Conservation (phyloP, 2,888 invertebrate species). For the Apoda limacodes region DNA sequence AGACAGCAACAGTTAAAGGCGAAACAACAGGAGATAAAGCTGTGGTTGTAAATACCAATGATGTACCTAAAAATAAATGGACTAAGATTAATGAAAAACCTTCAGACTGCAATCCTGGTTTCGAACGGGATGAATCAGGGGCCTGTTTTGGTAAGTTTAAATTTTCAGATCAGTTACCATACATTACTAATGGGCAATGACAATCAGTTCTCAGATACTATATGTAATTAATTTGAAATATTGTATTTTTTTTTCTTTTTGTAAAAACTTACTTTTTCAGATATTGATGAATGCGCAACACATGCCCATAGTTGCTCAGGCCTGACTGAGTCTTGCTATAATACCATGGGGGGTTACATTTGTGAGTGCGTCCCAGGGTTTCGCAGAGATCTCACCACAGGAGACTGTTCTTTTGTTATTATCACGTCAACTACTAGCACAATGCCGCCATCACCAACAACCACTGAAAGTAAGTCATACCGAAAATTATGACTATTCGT, state of each 20-base stretch:
- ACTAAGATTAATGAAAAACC: slow-evolving; percentile 33
- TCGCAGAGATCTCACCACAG: slow-evolving; percentile 69
- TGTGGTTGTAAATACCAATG: slow-evolving; percentile 33
- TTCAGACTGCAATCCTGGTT: slow-evolving; percentile 57
- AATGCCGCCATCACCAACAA: slow-evolving; percentile 22
- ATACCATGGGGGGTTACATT: slow-evolving; percentile 86
- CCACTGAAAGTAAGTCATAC: slow-evolving; percentile 22
- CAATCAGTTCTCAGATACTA: too few species aligned
- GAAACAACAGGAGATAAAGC: slow-evolving; percentile 35
- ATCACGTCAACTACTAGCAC: background rate
- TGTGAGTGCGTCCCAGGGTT: slow-evolving; percentile 88
- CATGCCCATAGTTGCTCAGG: slow-evolving; percentile 69
- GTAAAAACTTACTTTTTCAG: slow-evolving; percentile 52
- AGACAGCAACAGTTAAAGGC: slow-evolving; percentile 29
- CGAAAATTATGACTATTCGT: too few species aligned
- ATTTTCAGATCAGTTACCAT: too few species aligned
- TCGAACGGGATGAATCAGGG: slow-evolving; percentile 62
- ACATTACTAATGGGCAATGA: too few species aligned
- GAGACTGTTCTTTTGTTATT: slow-evolving; percentile 28
- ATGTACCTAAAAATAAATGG: slow-evolving; percentile 42
- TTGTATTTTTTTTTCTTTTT: background rate
- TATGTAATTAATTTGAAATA: too few species aligned
- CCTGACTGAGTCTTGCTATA: slow-evolving; percentile 77
- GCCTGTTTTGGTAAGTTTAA: slow-evolving; percentile 67
- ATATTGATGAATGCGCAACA: slow-evolving; percentile 81